These are phyloP conservation scores for Dasypolia templi DNA, from an alignment of 2,888 invertebrate species.

Conservation along the genomic window DNA sequence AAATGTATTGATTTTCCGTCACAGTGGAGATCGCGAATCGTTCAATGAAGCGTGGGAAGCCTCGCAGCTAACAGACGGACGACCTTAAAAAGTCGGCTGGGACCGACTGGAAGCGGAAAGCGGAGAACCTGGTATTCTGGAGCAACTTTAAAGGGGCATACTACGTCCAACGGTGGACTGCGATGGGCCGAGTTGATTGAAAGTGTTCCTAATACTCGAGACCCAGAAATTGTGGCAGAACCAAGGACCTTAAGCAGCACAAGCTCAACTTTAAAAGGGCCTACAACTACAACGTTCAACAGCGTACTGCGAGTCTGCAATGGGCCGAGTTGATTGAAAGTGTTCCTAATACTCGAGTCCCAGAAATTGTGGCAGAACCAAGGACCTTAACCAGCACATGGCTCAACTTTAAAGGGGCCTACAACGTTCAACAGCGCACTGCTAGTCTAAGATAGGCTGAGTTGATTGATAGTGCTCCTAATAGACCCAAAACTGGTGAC, in stretches of 20 bases:
- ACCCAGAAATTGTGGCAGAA: not conserved
- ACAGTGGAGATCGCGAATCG: slow-evolving; percentile 14
- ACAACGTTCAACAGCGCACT: no score
- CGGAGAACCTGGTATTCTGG: not conserved
- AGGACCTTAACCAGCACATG: no score
- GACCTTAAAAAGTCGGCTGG: not conserved
- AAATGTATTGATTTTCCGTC: slow-evolving; percentile 46
- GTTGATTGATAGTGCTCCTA: no score
- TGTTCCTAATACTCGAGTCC: not conserved
- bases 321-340: not conserved
- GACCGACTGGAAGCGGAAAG: not conserved
- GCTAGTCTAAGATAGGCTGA: no score
- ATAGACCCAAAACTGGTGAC: not conserved
- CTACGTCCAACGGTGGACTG: not conserved
- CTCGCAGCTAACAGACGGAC: slow-evolving; percentile 9
- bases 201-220: not conserved
- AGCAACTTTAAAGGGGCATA: not conserved
- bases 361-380: no score
- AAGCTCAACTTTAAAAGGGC: not conserved
- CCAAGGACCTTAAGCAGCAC: not conserved
- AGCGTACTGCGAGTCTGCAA: not conserved
- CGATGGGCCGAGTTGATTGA: not conserved
- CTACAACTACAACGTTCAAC: no score
- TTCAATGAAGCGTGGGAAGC: slow-evolving; percentile 44
- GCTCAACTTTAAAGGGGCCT: no score